Conservation (phyloP, 92 coral and sea anemone species). For the Zoanthus solanderi region DNA sequence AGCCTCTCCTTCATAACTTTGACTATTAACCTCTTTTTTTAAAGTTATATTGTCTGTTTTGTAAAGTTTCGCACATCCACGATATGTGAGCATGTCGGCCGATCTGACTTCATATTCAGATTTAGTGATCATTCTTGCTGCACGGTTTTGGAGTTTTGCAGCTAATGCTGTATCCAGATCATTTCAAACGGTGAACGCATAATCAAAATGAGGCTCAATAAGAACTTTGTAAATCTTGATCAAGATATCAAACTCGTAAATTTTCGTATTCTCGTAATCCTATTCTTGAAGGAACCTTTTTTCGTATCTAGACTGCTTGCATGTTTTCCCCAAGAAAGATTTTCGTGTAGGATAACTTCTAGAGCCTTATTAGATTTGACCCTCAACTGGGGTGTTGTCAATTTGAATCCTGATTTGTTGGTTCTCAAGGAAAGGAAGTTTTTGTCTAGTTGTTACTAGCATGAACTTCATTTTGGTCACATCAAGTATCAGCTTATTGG, state of each 20-base stretch:
- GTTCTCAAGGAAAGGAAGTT: slow-evolving; percentile 7
- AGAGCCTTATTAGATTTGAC: slow-evolving; percentile 37
- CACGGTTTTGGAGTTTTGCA: slow-evolving; percentile 59
- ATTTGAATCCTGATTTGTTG: slow-evolving; percentile 11
- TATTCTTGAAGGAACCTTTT: slow-evolving; percentile 53
- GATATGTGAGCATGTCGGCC: neutral
- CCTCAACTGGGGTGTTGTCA: slow-evolving; percentile 37
- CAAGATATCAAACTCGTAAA: slow-evolving; percentile 41
- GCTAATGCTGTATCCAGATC: slow-evolving; percentile 41
- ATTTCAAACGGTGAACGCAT: slow-evolving; percentile 57
- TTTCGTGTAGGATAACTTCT: slow-evolving; percentile 53
- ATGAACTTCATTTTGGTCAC: slow-evolving; percentile 53
- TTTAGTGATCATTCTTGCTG: slow-evolving; percentile 58
- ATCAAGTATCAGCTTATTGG: slow-evolving; percentile 50
- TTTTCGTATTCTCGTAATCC: slow-evolving; percentile 43
- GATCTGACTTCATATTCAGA: slow-evolving; percentile 14
- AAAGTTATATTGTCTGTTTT: too few species aligned
- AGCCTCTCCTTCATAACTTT: too few species aligned
- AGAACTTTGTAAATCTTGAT: slow-evolving; percentile 51
- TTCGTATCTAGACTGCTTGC: neutral
- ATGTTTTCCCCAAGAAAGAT: slow-evolving; percentile 48
- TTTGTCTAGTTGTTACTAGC: slow-evolving; percentile 24
- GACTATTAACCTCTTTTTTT: too few species aligned
- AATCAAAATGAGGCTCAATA: slow-evolving; percentile 59
- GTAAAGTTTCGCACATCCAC: neutral